Evolutionary conservation across 2,888 invertebrate species (phyloP), one percentile per base, ranked within the genome.

Genomic region (Torymus auratus): DNA sequence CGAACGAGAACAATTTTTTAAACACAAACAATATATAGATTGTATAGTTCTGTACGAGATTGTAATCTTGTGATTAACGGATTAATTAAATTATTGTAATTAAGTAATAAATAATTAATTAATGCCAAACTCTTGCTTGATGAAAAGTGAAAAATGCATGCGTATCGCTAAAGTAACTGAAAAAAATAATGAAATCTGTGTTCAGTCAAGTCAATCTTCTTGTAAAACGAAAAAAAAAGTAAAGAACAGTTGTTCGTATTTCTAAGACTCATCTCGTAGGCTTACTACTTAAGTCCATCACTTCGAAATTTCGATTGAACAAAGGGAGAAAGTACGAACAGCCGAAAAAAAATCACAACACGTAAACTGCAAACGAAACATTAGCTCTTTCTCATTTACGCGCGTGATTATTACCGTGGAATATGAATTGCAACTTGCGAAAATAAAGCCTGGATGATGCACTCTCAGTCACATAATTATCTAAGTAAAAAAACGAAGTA

Each of bases 91-190:
- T 77, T 82, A 79, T 82, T 82, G 60, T 79, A 82, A 64, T 82
- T 79, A 72, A 72, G 67, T 78, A 75, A 79, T 56, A 71, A 55
- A 65, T 67, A 79, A 72, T 75, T 67, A 79, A 72, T 75, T 80
- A 82, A 82, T 74, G 82, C 80, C 82, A 82, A 82, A 78, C 55
- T 82, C 76, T 82, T 82, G 82, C 82, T 82, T 82, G 61, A 77
- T 53, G 28, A 78, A 60, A 64, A 70, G 69, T 41, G 41, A 41
- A 75, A 78, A 68, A 73, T 75, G 28, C 64, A 79, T 76, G 67
- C 60, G 68, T 76, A 82, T 72, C 58, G 53, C 56, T 82, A 64
- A 72, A 74, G 17, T 71, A 69, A 72, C 15, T 73, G 55, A n/a
- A 20, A 77, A 76, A 72, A 74, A 41, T 1, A 71, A 72, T 28